Percentiles rank a stretch among this genome's conserved stretches.
These are phyloP conservation scores for Nymphalis io DNA, from an alignment of 1,140 invertebrate genomes.

Conservation along the genomic window DNA sequence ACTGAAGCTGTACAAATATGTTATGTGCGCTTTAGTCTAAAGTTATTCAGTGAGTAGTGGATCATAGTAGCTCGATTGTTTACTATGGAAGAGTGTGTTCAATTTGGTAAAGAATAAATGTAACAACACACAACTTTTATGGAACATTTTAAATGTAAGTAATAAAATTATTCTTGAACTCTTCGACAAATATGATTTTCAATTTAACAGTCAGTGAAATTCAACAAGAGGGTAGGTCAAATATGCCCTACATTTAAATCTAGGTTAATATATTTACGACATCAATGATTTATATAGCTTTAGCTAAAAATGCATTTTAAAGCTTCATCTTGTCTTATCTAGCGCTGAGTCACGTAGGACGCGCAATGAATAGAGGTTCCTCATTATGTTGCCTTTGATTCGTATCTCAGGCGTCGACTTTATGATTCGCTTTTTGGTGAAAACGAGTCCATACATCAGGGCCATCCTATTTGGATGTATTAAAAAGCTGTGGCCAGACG, in stretches of 20 bases:
- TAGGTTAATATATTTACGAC: neutral
- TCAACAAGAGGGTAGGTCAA: too few species aligned
- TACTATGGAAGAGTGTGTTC: too few species aligned
- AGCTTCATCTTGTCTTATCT: conserved; percentile 40
- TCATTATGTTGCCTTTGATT: conserved; percentile 76
- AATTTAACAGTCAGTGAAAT: too few species aligned
- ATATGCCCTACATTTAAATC: neutral
- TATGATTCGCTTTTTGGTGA: conserved; percentile 75
- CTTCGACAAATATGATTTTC: too few species aligned
- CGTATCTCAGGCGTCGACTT: conserved; percentile 66
- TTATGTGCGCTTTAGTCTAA: too few species aligned
- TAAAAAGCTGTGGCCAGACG: conserved; percentile 78
- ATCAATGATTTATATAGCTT: neutral
- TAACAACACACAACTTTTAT: too few species aligned
- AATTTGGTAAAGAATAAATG: too few species aligned
- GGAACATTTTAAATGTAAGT: too few species aligned
- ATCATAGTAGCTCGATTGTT: too few species aligned
- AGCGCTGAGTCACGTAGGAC: conserved; percentile 35
- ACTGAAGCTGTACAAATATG: too few species aligned
- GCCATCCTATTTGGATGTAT: conserved; percentile 74
- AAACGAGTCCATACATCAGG: conserved; percentile 58
- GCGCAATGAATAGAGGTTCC: conserved; percentile 62
- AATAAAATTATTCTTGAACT: too few species aligned
- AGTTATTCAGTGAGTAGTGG: too few species aligned
- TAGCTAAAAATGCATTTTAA: conserved; percentile 1